Conservation (phyloP, 2,797 vertebrate genomes). For the Psittacula derbiana region DNA sequence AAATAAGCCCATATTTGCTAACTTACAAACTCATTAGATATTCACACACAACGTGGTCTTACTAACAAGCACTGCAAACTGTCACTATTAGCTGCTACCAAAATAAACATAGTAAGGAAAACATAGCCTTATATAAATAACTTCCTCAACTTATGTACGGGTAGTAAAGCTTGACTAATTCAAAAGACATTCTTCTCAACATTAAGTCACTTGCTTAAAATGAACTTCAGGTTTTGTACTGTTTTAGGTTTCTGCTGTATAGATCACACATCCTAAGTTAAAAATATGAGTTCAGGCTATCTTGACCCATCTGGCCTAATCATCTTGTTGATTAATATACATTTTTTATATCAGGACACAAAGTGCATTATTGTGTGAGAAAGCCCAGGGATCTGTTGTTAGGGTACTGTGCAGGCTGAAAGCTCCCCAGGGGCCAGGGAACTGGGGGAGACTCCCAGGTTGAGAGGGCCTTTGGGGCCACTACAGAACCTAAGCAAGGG, state of each 20-base stretch:
- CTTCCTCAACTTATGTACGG: neutral
- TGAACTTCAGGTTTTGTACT: neutral
- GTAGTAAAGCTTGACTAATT: neutral
- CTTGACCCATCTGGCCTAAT: neutral
- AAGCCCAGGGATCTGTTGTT: neutral
- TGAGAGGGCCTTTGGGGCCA: neutral
- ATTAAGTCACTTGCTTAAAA: neutral
- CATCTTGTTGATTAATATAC: neutral
- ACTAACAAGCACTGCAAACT: neutral
- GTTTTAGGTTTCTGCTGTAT: neutral
- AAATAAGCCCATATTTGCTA: neutral
- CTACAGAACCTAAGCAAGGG: neutral
- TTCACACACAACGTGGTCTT: neutral
- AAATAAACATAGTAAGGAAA: neutral
- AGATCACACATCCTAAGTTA: neutral
- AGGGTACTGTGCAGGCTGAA: neutral
- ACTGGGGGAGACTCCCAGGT: accelerated
- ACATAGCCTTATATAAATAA: neutral
- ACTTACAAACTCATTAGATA: neutral
- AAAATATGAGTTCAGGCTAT: neutral
- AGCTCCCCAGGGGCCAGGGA: neutral
- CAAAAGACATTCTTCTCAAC: neutral
- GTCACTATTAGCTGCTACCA: neutral
- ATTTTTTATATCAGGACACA: no score
- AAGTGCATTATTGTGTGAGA: neutral